phyloP scores from a whole-genome alignment of 92 coral and sea anemone genomes.

The Epizoanthus fatuus region DNA sequence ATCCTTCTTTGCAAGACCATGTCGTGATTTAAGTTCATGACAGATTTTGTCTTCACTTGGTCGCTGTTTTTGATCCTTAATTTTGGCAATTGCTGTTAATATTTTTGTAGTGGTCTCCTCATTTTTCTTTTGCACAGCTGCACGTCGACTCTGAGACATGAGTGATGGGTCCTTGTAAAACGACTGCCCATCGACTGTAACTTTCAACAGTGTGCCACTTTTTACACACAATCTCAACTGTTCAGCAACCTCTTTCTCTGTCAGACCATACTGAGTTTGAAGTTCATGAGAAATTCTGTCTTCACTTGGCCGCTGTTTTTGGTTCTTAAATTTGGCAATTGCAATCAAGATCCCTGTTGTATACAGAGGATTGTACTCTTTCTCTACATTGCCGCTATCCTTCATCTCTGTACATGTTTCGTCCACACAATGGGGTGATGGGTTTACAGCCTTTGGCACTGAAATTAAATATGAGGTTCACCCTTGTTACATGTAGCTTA shows the following conservation, averaged over 20 bases:
- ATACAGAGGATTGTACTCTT: slow-evolving; percentile 81
- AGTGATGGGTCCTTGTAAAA: slow-evolving; percentile 88
- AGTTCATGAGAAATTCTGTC: slow-evolving; percentile 88
- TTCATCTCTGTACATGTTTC: slow-evolving; percentile 53
- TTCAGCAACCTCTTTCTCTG: slow-evolving; percentile 64
- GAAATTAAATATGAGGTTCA: too few relatives aligned
- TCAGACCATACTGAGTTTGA: slow-evolving; percentile 84
- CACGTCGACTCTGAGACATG: slow-evolving; percentile 50
- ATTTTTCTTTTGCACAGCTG: slow-evolving; percentile 67
- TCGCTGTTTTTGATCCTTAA: slow-evolving; percentile 94
- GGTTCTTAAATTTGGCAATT: slow-evolving; percentile 88
- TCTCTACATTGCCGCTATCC: slow-evolving; percentile 44
- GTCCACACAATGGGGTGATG: slow-evolving; percentile 24
- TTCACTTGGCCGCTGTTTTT: slow-evolving; percentile 95
- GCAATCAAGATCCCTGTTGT: slow-evolving; percentile 89
- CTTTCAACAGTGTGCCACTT: slow-evolving; percentile 81
- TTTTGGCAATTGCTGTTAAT: slow-evolving; percentile 88
- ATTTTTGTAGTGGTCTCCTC: not conserved
- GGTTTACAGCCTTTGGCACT: too few relatives aligned
- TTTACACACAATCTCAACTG: slow-evolving; percentile 89
- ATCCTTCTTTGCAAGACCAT: slow-evolving; percentile 75
- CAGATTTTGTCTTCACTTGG: slow-evolving; percentile 95
- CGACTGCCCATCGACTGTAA: slow-evolving; percentile 78
- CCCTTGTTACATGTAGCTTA: too few relatives aligned
- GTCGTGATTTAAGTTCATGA: slow-evolving; percentile 79